These are phyloP conservation scores for Drosophila serrata DNA, from an alignment of 1,140 invertebrate genomes.

Conservation along the genomic window DNA sequence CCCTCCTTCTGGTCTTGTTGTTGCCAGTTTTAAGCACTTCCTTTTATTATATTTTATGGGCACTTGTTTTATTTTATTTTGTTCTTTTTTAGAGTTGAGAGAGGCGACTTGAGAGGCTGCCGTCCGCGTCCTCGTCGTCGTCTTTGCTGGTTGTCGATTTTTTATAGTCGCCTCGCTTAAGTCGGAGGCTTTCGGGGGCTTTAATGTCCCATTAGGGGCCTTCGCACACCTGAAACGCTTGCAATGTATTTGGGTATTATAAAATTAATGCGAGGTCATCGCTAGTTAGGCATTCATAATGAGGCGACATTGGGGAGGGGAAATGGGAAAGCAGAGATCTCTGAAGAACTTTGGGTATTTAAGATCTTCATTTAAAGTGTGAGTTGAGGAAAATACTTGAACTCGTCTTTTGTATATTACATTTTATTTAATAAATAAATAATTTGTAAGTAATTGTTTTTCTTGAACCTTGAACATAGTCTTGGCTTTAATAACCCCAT, in stretches of 20 bases:
- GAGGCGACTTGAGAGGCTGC: constrained; percentile 36
- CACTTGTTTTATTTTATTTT: constrained; percentile 75
- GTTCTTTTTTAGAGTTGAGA: constrained; percentile 5
- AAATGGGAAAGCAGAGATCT: background rate
- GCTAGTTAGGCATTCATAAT: constrained; percentile 34
- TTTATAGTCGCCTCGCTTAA: constrained; percentile 66
- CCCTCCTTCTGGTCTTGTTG: constrained; percentile 32
- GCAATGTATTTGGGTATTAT: constrained; percentile 49
- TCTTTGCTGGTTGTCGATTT: constrained; percentile 42
- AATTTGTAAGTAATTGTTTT: accelerated
- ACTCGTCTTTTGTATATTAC: too few relatives aligned
- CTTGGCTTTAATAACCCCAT: background rate
- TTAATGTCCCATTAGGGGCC: constrained; percentile 64
- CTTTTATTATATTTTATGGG: constrained; percentile 83
- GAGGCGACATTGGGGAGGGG: constrained; percentile 6
- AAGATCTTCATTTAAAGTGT: constrained; percentile 2
- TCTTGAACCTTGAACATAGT: background rate
- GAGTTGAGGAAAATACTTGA: background rate
- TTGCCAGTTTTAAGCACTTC: constrained; percentile 78
- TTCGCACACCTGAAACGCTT: constrained; percentile 31
- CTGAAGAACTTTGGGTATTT: background rate
- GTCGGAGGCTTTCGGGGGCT: constrained; percentile 47
- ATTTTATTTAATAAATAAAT: background rate
- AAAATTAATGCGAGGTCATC: constrained; percentile 51
- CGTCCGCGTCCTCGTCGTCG: constrained; percentile 40